Evolutionary conservation across 2,113 vertebrate species (phyloP), one percentile per base, ranked within the genome.

Genomic region (Artemisiospiza belli): DNA sequence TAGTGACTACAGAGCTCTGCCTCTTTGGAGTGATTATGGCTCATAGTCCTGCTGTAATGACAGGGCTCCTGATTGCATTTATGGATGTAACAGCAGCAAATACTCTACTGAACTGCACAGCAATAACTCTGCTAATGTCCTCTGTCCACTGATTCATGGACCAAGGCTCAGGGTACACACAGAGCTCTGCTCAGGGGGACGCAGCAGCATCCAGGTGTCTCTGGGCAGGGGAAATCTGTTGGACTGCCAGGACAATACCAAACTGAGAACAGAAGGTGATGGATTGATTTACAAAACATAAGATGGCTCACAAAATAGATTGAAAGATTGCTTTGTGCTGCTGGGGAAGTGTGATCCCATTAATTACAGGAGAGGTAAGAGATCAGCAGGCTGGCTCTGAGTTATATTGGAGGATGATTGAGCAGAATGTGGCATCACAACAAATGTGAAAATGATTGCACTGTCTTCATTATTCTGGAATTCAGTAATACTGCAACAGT

Each of bases 31-130:
- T 37, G 57, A 68, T 93, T 68, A 20, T 80, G 64, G 49, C 52
- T 44, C 25, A 33, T 63, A 35, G 21, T 92, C 15, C 64, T 5
- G 17, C 77, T 83, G 0, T 86, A 89, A 70, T 69, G 47, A 27
- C 44, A 74, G 59, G 66, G 47, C 57, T 76, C 63, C 92, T 94
- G 92, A 69, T 84, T 91, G 83, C 74, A 49, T 85, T 93, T 92
- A 28, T 89, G 80, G 82, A 33, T 54, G 78, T 81, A 68, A 52
- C 25, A 84, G 77, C 69, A 94, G 89, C 37, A 81, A 95, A 86
- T 44, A 91, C 57, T 43, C 15, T 59, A 63, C 68, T 84, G 81
- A 92, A 24, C 64, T 55, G 12, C 63, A 20, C 51, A 81, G 70
- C 85, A 67, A 11, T 62, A 67, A 39, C 75, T 93, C 52, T 24